These are phyloP conservation scores for Calliopum simillimum DNA, from an alignment of 2,888 invertebrate genomes.

Conservation along the genomic window DNA sequence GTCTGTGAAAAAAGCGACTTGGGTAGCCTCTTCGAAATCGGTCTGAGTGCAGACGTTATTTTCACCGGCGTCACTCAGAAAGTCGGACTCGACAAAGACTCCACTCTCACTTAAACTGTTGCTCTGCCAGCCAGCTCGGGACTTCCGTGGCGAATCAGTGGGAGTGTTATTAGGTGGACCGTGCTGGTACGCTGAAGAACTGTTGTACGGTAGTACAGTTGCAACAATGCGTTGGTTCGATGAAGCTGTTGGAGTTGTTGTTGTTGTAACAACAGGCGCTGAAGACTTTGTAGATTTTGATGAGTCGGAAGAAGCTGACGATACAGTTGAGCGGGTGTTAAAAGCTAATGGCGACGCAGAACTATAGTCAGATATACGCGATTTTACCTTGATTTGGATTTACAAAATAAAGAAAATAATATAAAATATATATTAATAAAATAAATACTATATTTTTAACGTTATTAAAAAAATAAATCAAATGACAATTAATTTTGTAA, in stretches of 20 bases:
- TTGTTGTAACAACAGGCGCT: constrained; percentile 21
- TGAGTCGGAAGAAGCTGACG: constrained; percentile 36
- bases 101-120: constrained; percentile 79
- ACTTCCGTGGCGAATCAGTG: constrained; percentile 63
- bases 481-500: background rate
- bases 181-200: constrained; percentile 50
- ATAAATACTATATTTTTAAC: constrained; percentile 16
- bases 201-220: constrained; percentile 74
- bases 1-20: constrained; percentile 37
- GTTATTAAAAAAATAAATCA: background rate
- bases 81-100: constrained; percentile 76
- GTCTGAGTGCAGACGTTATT: constrained; percentile 65
- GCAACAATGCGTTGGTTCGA: constrained; percentile 70
- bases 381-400: constrained; percentile 53
- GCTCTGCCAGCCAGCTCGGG: constrained; percentile 57
- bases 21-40: constrained; percentile 68
- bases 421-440: constrained; percentile 34
- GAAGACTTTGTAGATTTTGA: constrained; percentile 33
- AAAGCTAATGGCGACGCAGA: constrained; percentile 52
- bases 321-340: constrained; percentile 50
- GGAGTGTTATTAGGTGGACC: constrained; percentile 59
- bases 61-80: constrained; percentile 51
- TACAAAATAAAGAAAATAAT: constrained; percentile 32
- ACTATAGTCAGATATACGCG: constrained; percentile 57
- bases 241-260: constrained; percentile 32